These are phyloP conservation scores for Gobio occitaniae DNA, from an alignment of 2,797 vertebrate genomes.

Conservation along the genomic window DNA sequence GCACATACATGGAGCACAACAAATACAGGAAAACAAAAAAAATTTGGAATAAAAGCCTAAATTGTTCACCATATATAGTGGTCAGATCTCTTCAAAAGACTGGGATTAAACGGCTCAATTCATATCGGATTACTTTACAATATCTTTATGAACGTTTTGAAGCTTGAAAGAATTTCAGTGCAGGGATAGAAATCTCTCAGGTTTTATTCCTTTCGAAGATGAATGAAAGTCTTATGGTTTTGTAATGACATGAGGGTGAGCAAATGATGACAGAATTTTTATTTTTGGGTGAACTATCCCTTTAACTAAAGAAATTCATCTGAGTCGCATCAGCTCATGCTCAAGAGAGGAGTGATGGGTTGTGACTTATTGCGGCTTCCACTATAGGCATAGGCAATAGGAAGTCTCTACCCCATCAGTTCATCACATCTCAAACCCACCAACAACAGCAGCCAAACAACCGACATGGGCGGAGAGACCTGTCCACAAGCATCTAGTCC, in stretches of 20 bases:
- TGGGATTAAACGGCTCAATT: neutral
- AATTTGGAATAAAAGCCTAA: too few species aligned
- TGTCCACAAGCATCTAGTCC: conserved; percentile 24
- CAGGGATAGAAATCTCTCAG: neutral
- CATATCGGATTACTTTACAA: neutral
- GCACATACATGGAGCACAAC: too few species aligned
- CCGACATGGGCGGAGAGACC: neutral
- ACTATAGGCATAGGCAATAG: neutral
- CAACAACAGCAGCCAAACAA: conserved; percentile 12
- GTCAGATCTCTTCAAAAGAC: neutral
- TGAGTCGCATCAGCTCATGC: neutral
- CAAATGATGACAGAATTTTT: neutral
- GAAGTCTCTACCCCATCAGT: conserved; percentile 4
- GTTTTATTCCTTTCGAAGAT: neutral
- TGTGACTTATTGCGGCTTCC: neutral
- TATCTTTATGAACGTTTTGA: neutral
- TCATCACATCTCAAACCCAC: conserved; percentile 27
- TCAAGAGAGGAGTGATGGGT: too few species aligned
- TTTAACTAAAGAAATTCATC: neutral
- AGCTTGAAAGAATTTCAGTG: neutral
- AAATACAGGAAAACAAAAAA: too few species aligned
- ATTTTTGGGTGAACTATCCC: neutral
- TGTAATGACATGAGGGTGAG: neutral
- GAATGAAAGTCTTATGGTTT: neutral
- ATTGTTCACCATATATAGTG: too few species aligned